Evolutionary conservation across 2,888 invertebrate genomes (phyloP), one percentile per base, ranked within the genome.

Genomic region (Leucophenga montana): DNA sequence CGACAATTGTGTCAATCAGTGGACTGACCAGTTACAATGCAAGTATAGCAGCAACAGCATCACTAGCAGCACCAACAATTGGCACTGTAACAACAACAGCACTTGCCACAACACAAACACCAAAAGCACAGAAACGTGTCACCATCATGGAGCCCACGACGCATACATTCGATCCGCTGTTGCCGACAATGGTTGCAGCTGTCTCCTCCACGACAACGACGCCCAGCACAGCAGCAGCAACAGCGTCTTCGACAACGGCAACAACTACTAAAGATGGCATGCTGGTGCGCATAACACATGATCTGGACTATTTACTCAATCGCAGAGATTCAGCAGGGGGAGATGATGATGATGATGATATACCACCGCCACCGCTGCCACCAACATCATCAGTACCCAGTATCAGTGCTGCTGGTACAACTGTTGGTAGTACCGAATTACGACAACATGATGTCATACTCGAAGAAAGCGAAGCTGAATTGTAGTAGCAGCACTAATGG

Each of bases 231-330:
- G 73, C 73, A 13, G 73, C 78, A 13, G 75, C 78, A 56, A 76
- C 77, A 33, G 77, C 76, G 2, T 54, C 48, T 0, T 72, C 77
- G 8, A 75, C 75, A 27, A 59, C 75, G 57, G 59, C n/a, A 62
- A 61, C 57, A 74, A 73, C 44, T 3, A n/a, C 70, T 13, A 71
- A 73, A 14, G 77, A 82, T 65, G 83, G 92, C 70, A 93, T 95
- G 91, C 89, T 95, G 65, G 93, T 94, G 89, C 92, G 94, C 85
- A 95, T 95, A 82, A 93, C 94, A 1, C 93, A 93, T 84, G 95
- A 95, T 89, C 89, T 95, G 78, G 94, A 95, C 89, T 95, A 95
- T 89, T 89, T 95, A 78, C 89, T 95, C 72, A 95, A 95, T 88
- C 91, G 94, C 69, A 83, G 79, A 14, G 71, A 53, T 11, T 61